phyloP scores from a whole-genome alignment of 2,113 vertebrate genomes.

The Callopanchax toddi region DNA sequence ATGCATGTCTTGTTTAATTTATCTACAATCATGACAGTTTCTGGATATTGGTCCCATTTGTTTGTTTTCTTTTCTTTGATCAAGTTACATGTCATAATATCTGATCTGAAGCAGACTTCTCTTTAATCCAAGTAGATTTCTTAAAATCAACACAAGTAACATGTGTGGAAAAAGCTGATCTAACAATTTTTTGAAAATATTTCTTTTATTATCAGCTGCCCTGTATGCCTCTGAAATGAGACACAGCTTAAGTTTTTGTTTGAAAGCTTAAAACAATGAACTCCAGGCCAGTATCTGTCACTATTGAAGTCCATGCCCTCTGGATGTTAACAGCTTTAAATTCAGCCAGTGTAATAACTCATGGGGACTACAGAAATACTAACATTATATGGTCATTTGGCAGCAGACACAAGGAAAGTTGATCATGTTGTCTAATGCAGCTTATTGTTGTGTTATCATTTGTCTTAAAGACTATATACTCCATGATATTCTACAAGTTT shows the following conservation, averaged over 20 bases:
- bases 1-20: not conserved
- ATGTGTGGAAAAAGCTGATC: too few relatives aligned
- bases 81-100: too few relatives aligned
- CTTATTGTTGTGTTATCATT: not conserved
- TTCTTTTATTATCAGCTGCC: not conserved
- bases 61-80: too few relatives aligned
- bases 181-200: not conserved
- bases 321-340: slow-evolving; percentile 30
- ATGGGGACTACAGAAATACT: slow-evolving; percentile 1
- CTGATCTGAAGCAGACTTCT: not conserved
- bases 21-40: too few relatives aligned
- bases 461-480: too few relatives aligned
- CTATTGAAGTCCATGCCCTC: slow-evolving; percentile 27
- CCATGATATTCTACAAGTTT: too few relatives aligned
- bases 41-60: too few relatives aligned
- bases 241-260: slow-evolving; percentile 18
- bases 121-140: not conserved
- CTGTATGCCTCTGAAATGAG: slow-evolving; percentile 12
- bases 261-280: slow-evolving; percentile 4
- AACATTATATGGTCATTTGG: too few relatives aligned
- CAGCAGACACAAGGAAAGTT: not conserved
- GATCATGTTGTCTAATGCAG: not conserved
- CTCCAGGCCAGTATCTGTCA: not conserved
- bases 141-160: too few relatives aligned
- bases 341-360: slow-evolving; percentile 24